Percentiles rank a stretch among this genome's conserved stretches.
These are phyloP conservation scores for Lepisosteus oculatus DNA, from an alignment of 2,113 vertebrate genomes.

Conservation along the genomic window DNA sequence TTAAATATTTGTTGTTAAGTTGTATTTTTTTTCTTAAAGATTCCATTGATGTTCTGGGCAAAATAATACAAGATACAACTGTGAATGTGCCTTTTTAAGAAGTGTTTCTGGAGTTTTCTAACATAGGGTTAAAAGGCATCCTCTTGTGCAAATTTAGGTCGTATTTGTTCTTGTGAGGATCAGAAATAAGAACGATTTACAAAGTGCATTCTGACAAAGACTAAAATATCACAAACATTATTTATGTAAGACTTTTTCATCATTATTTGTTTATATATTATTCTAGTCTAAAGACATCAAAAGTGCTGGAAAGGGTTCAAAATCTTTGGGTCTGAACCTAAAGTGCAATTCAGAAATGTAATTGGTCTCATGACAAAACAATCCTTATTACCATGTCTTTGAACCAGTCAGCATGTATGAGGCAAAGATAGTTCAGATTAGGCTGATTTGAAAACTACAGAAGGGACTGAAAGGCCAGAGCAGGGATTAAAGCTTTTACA, in stretches of 20 bases:
- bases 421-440: constrained; percentile 48
- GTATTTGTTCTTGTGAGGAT: too few relatives aligned
- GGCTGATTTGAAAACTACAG: constrained; percentile 49
- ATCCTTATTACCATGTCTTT: constrained; percentile 65
- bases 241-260: neutral
- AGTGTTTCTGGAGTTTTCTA: too few relatives aligned
- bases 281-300: constrained; percentile 13
- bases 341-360: constrained; percentile 56
- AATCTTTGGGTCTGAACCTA: constrained; percentile 45
- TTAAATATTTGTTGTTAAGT: too few relatives aligned
- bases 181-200: too few relatives aligned
- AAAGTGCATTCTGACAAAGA: neutral
- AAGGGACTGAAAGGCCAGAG: constrained; percentile 29
- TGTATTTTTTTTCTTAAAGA: too few relatives aligned
- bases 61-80: too few relatives aligned
- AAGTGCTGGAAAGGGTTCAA: constrained; percentile 31
- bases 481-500: constrained; percentile 37
- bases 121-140: too few relatives aligned
- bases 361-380: constrained; percentile 64
- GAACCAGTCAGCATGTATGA: constrained; percentile 61
- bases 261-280: neutral
- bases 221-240: neutral
- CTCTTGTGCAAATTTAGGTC: too few relatives aligned
- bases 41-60: too few relatives aligned
- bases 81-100: too few relatives aligned